phyloP scores from a whole-genome alignment of 1,140 invertebrate species.

The Venustaconcha ellipsiformis region DNA sequence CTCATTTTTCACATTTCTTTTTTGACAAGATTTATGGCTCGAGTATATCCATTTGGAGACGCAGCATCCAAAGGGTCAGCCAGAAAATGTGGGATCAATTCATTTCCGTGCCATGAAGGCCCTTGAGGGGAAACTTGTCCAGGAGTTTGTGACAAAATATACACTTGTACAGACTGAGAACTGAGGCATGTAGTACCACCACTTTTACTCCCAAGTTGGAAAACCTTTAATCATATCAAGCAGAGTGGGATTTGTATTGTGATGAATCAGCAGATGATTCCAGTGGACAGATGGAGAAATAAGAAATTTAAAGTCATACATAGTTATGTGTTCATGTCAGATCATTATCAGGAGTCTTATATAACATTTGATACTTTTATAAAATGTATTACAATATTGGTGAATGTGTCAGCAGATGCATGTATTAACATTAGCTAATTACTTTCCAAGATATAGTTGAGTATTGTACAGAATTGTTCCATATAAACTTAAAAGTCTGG shows the following conservation, averaged over 20 bases:
- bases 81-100: constrained; percentile 66
- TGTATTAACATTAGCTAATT: no score
- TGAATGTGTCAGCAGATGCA: no score
- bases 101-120: constrained; percentile 71
- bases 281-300: no score
- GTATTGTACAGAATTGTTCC: no score
- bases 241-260: neutral
- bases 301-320: no score
- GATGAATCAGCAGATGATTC: neutral
- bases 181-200: neutral
- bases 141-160: constrained; percentile 34
- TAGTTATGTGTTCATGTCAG: no score
- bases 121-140: constrained; percentile 53
- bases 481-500: no score
- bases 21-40: constrained; percentile 72
- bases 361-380: no score
- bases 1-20: no score
- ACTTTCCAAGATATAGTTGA: no score
- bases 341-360: no score
- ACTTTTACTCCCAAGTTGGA: neutral
- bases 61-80: constrained; percentile 66
- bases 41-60: constrained; percentile 74
- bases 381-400: no score
- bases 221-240: neutral
- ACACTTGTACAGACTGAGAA: constrained; percentile 18